Percentiles rank a stretch among this genome's conserved stretches.
Conservation (phyloP, 2,888 invertebrate genomes). For the Serrognathus titanus region DNA sequence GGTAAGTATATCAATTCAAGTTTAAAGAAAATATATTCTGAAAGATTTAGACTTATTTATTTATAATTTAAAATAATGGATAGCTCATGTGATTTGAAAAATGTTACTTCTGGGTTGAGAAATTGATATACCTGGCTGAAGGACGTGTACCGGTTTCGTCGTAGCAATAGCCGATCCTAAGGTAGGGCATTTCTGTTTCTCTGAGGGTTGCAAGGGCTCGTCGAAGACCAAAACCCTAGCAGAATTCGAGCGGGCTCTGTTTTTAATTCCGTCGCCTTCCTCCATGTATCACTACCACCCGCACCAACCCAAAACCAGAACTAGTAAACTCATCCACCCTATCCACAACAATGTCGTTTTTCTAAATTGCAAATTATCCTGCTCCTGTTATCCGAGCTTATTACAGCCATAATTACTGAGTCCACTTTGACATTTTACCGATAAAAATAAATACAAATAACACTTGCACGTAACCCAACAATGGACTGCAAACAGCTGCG, state of each 20-base stretch:
- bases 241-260: constrained; percentile 54
- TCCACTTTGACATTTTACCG: constrained; percentile 14
- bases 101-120: constrained; percentile 2
- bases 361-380: neutral
- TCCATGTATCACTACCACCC: constrained; percentile 38
- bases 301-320: constrained; percentile 13
- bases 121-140: constrained; percentile 32
- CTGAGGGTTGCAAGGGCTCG: constrained; percentile 54
- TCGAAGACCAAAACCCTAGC: constrained; percentile 76
- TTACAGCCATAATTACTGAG: constrained; percentile 4
- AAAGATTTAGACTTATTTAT: no score
- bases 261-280: constrained; percentile 41
- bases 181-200: constrained; percentile 32
- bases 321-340: neutral
- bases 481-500: constrained; percentile 18
- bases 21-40: no score
- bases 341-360: neutral
- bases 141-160: constrained; percentile 27
- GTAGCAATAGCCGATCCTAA: constrained; percentile 21
- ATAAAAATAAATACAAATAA: constrained; percentile 12
- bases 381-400: neutral
- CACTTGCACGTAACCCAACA: constrained; percentile 13
- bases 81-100: neutral
- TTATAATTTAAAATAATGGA: no score
- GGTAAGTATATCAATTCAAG: no score